Evolutionary conservation across 2,797 vertebrate species (phyloP).

Genomic region (Eptatretus atami): DNA sequence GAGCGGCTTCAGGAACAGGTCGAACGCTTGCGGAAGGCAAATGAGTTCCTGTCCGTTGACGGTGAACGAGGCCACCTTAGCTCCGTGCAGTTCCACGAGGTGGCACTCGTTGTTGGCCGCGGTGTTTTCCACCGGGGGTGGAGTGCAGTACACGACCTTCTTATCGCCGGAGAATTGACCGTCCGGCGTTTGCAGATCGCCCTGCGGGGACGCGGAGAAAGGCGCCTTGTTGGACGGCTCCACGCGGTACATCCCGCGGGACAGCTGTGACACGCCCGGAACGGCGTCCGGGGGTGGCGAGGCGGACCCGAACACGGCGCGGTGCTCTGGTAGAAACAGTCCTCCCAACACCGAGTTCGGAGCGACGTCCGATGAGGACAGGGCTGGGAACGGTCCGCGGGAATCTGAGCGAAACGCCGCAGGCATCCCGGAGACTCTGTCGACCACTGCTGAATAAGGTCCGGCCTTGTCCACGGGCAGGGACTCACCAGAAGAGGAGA

Average conservation of each 20-base stretch:
- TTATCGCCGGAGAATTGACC: background rate
- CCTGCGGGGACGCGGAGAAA: slow-evolving; percentile 4
- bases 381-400: no score
- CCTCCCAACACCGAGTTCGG: no score
- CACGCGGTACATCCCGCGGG: slow-evolving; percentile 2
- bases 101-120: slow-evolving; percentile 97
- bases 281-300: no score
- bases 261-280: background rate
- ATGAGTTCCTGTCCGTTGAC: slow-evolving; percentile 91
- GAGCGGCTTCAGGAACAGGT: slow-evolving; percentile 95
- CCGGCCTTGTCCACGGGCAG: no score
- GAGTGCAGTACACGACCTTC: slow-evolving; percentile 37
- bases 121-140: slow-evolving; percentile 89
- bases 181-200: background rate
- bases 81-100: slow-evolving; percentile 84
- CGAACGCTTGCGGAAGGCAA: slow-evolving; percentile 91
- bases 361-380: no score
- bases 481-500: no score
- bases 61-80: slow-evolving; percentile 88
- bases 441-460: no score
- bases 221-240: background rate
- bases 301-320: no score
- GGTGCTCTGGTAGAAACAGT: no score
- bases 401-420: no score
- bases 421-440: no score